These are phyloP conservation scores for Cheilosia vulpina DNA, from an alignment of 2,888 invertebrate genomes.

Conservation along the genomic window DNA sequence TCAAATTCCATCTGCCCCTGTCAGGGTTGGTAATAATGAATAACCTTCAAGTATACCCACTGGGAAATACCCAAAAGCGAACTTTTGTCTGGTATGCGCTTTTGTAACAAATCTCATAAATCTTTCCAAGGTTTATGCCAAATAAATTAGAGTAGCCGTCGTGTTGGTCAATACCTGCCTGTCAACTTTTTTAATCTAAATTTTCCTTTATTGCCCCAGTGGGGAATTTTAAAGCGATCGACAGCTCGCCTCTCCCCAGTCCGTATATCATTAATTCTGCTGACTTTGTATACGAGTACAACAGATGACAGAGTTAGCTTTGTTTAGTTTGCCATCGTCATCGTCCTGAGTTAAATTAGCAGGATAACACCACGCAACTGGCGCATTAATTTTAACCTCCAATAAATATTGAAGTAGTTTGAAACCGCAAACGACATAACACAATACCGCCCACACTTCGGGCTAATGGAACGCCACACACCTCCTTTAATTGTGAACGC, in stretches of 20 bases:
- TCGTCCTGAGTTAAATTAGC: neutral
- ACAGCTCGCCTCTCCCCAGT: neutral
- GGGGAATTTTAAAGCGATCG: slow-evolving; percentile 11
- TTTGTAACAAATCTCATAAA: neutral
- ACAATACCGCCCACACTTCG: slow-evolving; percentile 9
- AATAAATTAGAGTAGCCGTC: neutral
- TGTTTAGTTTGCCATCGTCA: slow-evolving; percentile 2
- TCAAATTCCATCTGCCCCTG: too few relatives aligned
- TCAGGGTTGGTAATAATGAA: neutral
- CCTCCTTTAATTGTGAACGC: slow-evolving; percentile 18
- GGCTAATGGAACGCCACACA: slow-evolving; percentile 13
- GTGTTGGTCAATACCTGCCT: neutral
- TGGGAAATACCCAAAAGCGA: too few relatives aligned
- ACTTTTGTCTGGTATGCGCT: neutral
- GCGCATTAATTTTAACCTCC: slow-evolving; percentile 42
- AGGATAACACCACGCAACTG: slow-evolving; percentile 18
- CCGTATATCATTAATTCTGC: neutral
- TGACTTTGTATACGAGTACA: neutral
- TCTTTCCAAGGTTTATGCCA: neutral
- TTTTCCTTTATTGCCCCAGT: neutral
- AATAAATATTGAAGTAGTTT: slow-evolving; percentile 45
- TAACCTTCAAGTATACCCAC: neutral
- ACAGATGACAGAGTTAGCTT: slow-evolving; percentile 20
- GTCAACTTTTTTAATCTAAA: slow-evolving; percentile 16
- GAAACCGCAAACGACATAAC: slow-evolving; percentile 27